Evolutionary conservation across 2,888 invertebrate species (phyloP).

Genomic region (Scaptomyza tumidula): DNA sequence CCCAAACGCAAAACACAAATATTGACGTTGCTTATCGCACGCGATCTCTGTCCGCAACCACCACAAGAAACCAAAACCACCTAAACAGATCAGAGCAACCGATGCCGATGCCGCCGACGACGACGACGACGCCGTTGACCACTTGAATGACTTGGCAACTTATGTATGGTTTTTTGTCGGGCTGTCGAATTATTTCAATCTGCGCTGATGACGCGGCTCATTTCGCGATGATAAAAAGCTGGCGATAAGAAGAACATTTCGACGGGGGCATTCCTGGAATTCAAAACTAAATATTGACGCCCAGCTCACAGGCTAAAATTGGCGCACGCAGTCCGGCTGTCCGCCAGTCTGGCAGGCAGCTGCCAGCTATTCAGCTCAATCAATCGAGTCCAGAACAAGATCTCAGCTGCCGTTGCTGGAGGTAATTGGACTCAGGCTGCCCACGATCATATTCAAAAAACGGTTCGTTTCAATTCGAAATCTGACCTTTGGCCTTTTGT

Average conservation of each 20-base stretch:
- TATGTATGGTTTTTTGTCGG: constrained; percentile 19
- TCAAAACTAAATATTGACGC: constrained; percentile 43
- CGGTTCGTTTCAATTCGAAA: constrained; percentile 47
- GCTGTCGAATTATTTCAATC: constrained; percentile 74
- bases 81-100: constrained; percentile 43
- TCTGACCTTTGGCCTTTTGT: constrained; percentile 64
- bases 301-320: constrained; percentile 48
- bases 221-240: constrained; percentile 73
- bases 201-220: constrained; percentile 75
- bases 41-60: constrained; percentile 50
- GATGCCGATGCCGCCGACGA: too few species aligned
- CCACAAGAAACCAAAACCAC: constrained; percentile 20
- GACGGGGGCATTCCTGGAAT: constrained; percentile 56
- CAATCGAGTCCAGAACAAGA: constrained; percentile 52
- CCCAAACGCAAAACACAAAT: constrained; percentile 70
- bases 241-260: constrained; percentile 57
- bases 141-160: constrained; percentile 72
- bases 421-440: constrained; percentile 66
- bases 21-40: constrained; percentile 78
- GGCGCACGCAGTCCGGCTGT: constrained; percentile 54
- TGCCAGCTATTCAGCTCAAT: constrained; percentile 43
- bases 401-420: constrained; percentile 48
- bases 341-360: constrained; percentile 27
- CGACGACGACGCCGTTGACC: constrained; percentile 44
- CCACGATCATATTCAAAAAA: constrained; percentile 47